phyloP scores from a whole-genome alignment of 2,888 invertebrate species.

The Eupithecia subfuscata region DNA sequence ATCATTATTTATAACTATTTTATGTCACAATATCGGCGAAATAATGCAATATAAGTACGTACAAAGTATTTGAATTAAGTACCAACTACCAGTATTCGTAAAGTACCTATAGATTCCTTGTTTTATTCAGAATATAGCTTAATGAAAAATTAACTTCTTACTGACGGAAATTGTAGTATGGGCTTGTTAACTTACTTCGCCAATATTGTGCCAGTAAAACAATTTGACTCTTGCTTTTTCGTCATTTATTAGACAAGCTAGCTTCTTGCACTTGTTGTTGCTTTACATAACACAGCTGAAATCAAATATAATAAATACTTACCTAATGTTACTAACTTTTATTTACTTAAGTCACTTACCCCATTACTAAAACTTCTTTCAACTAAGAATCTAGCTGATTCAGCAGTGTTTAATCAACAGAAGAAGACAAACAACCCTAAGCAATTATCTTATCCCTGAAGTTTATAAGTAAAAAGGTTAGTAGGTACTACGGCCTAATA shows the following conservation, averaged over 20 bases:
- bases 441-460: neutral
- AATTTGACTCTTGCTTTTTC: neutral
- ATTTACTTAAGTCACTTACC: neutral
- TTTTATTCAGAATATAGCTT: neutral
- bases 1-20: slow-evolving; percentile 45
- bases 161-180: neutral
- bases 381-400: neutral
- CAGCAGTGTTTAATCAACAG: neutral
- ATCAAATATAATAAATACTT: neutral
- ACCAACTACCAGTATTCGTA: neutral
- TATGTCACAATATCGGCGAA: neutral
- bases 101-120: neutral
- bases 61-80: neutral
- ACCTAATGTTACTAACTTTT: neutral
- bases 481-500: neutral
- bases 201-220: neutral
- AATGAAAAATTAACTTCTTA: neutral
- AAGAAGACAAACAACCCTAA: neutral
- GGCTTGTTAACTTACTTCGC: neutral
- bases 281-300: neutral
- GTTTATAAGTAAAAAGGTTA: neutral
- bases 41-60: neutral
- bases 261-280: neutral
- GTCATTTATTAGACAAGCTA: neutral
- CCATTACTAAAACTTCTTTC: neutral